Conservation (phyloP, 2,113 vertebrate genomes). For the Paradoxurus hermaphroditus region DNA sequence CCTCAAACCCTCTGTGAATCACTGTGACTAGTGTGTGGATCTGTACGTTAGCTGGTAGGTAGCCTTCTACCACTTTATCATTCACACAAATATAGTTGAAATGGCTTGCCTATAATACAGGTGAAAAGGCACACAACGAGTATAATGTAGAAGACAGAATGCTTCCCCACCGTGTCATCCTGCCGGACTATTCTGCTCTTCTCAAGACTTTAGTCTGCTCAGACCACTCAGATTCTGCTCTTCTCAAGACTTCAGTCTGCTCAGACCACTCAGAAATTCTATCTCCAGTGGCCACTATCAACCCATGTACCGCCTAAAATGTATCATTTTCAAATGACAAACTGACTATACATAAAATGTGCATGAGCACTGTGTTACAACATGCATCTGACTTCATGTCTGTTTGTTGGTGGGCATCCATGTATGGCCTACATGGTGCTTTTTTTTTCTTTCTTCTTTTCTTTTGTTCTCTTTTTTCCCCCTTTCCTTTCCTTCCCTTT, state of each 20-base stretch:
- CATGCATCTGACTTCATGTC: neutral
- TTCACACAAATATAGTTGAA: neutral
- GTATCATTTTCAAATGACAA: slow-evolving; percentile 10
- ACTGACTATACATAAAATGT: neutral
- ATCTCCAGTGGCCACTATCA: neutral
- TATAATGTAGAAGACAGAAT: neutral
- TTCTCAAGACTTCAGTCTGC: neutral
- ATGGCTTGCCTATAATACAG: neutral
- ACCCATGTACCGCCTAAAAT: neutral
- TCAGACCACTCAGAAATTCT: neutral
- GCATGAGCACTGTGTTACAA: neutral
- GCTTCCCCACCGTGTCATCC: neutral
- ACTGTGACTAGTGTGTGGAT: neutral
- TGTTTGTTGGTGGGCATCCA: neutral
- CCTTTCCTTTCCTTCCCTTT: neutral
- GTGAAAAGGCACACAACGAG: neutral
- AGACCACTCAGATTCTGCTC: neutral
- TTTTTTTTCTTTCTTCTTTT: neutral
- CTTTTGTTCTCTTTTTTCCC: no score
- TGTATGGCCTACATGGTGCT: neutral
- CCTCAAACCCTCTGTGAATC: neutral
- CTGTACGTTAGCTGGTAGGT: neutral
- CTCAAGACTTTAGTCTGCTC: neutral
- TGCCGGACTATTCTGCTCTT: neutral
- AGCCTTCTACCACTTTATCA: neutral